phyloP scores from a whole-genome alignment of 2,797 vertebrate genomes.

The Lycodopsis pacificus region DNA sequence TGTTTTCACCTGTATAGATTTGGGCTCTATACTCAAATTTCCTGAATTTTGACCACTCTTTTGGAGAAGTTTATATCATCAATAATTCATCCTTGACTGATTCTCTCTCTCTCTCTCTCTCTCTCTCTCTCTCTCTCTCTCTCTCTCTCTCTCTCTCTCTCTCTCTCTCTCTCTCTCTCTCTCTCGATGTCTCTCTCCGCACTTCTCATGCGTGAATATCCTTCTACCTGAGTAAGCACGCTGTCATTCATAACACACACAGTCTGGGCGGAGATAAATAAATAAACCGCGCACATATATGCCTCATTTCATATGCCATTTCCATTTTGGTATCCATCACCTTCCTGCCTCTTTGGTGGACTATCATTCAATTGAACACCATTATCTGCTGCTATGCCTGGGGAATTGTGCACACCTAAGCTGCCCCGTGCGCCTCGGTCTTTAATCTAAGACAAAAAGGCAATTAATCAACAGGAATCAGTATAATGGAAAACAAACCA shows the following conservation, averaged over 20 bases:
- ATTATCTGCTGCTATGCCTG: conserved; percentile 65
- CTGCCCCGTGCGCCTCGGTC: conserved; percentile 50
- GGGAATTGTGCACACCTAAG: conserved; percentile 54
- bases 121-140: conserved; percentile 1
- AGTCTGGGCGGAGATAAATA: conserved; percentile 69
- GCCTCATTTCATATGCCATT: conserved; percentile 71
- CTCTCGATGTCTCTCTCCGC: conserved; percentile 42
- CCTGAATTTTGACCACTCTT: conserved; percentile 59
- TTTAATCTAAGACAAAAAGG: conserved; percentile 68
- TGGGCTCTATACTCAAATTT: conserved; percentile 36
- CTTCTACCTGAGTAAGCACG: conserved; percentile 72
- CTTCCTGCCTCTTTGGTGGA: conserved; percentile 53
- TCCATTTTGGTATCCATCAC: conserved; percentile 68
- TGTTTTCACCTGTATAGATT: conserved; percentile 39
- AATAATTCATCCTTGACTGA: conserved; percentile 73
- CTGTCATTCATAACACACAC: conserved; percentile 73
- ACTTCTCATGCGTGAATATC: conserved; percentile 68
- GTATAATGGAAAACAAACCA: conserved; percentile 64
- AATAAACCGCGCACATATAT: conserved; percentile 64
- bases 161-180: background rate
- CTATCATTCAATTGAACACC: conserved; percentile 78
- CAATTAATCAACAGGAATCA: conserved; percentile 68
- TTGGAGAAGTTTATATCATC: conserved; percentile 67
- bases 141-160: background rate
- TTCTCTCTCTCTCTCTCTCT: background rate